Conservation (phyloP, 2,888 invertebrate species). For the Diplolepis rosae region DNA sequence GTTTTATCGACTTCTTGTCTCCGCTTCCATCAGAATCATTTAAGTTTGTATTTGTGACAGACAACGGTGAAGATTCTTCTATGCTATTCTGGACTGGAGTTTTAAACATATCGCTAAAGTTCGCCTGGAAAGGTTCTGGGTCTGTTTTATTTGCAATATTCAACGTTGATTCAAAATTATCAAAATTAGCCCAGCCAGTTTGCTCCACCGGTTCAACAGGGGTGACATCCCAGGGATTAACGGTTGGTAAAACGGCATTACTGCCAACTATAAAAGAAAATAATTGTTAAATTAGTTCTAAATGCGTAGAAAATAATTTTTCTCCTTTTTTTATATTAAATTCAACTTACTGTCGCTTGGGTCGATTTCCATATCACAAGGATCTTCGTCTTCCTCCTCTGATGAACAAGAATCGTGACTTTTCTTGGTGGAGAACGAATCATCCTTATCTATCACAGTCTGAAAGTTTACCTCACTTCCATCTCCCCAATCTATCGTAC, state of each 20-base stretch:
- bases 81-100: not conserved
- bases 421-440: not conserved
- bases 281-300: not conserved
- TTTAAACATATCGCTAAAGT: not conserved
- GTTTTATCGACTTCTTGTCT: not conserved
- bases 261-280: conserved; percentile 8
- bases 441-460: conserved; percentile 71
- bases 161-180: conserved; percentile 62
- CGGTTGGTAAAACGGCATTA: conserved; percentile 52
- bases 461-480: conserved; percentile 74
- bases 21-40: not conserved
- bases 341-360: conserved; percentile 73
- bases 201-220: conserved; percentile 60
- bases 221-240: conserved; percentile 64
- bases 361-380: conserved; percentile 70
- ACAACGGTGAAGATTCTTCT: conserved; percentile 4
- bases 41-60: not conserved
- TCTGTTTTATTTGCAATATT: conserved; percentile 51
- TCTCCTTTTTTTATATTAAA: conserved; percentile 27
- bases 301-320: conserved; percentile 27
- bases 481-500: conserved; percentile 72
- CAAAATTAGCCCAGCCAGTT: conserved; percentile 71
- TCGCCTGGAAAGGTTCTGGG: conserved; percentile 26
- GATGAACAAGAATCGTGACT: conserved; percentile 69
- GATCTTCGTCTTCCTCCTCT: conserved; percentile 75